Evolutionary conservation across 2,888 invertebrate genomes (phyloP).

Genomic region (Caenorhabditis sp.): DNA sequence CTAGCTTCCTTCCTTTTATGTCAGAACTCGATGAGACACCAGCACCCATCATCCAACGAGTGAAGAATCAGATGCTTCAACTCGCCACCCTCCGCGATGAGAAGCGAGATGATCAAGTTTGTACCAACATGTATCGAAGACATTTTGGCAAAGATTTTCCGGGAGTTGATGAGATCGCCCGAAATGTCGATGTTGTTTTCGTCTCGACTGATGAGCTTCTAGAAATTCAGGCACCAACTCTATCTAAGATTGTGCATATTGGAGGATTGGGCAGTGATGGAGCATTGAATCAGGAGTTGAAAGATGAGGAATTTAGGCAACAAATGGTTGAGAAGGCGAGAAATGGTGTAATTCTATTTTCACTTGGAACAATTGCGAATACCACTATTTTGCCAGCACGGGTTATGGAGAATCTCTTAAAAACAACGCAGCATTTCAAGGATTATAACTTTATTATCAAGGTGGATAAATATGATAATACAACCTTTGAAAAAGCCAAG

Average conservation of each 20-base stretch:
- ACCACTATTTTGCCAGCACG: slow-evolving; percentile 42
- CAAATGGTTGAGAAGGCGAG: slow-evolving; percentile 40
- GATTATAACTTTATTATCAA: slow-evolving; percentile 58
- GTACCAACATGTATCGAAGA: slow-evolving; percentile 21
- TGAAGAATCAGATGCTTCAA: slow-evolving; percentile 14
- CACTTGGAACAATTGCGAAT: slow-evolving; percentile 55
- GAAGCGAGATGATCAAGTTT: slow-evolving; percentile 11
- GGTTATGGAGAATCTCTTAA: slow-evolving; percentile 49
- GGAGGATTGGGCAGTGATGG: slow-evolving; percentile 45
- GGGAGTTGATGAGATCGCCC: slow-evolving; percentile 35
- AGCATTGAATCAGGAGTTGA: neutral
- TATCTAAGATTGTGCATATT: slow-evolving; percentile 53
- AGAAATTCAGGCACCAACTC: slow-evolving; percentile 54
- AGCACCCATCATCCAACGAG: slow-evolving; percentile 29
- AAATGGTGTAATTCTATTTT: slow-evolving; percentile 50
- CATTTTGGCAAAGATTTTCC: slow-evolving; percentile 50
- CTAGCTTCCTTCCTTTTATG: slow-evolving; percentile 29
- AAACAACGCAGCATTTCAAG: slow-evolving; percentile 39
- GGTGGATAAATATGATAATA: slow-evolving; percentile 49
- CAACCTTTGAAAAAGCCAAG: slow-evolving; percentile 16
- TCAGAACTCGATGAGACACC: slow-evolving; percentile 19
- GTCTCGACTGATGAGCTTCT: slow-evolving; percentile 56
- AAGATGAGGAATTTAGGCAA: slow-evolving; percentile 33
- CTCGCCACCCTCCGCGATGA: slow-evolving; percentile 19
- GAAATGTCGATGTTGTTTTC: slow-evolving; percentile 54